Conservation (phyloP, 2,113 vertebrate genomes). For the Marmota monax region DNA sequence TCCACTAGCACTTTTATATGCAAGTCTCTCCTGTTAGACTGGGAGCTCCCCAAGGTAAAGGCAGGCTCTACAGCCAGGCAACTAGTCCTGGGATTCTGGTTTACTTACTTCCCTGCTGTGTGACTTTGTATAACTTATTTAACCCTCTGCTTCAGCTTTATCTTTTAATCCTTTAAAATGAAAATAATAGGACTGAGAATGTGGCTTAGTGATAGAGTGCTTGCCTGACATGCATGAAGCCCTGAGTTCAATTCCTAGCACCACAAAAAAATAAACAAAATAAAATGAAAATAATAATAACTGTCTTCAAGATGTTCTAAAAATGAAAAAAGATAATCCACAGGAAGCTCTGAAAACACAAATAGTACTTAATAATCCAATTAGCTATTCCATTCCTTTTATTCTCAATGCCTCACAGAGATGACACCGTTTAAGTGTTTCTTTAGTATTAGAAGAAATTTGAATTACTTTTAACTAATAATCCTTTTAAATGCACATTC, state of each 20-base stretch:
- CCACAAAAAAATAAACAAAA: too few relatives aligned
- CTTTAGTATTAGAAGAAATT: slow-evolving; percentile 23
- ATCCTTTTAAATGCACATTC: background rate
- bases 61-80: background rate
- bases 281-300: too few relatives aligned
- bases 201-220: too few relatives aligned
- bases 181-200: background rate
- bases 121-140: background rate
- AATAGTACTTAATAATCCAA: background rate
- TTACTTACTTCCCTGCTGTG: background rate
- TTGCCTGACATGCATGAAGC: too few relatives aligned
- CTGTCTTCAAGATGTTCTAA: background rate
- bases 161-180: background rate
- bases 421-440: background rate
- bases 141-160: background rate
- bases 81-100: background rate
- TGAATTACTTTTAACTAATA: background rate
- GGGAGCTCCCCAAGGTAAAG: background rate
- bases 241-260: too few relatives aligned
- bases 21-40: background rate
- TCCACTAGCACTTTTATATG: background rate
- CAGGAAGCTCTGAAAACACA: background rate
- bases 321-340: background rate
- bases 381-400: background rate
- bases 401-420: background rate